Base-by-base conservation (phyloP, 1,140 invertebrate species). In the Drosophila santomea region DNA sequence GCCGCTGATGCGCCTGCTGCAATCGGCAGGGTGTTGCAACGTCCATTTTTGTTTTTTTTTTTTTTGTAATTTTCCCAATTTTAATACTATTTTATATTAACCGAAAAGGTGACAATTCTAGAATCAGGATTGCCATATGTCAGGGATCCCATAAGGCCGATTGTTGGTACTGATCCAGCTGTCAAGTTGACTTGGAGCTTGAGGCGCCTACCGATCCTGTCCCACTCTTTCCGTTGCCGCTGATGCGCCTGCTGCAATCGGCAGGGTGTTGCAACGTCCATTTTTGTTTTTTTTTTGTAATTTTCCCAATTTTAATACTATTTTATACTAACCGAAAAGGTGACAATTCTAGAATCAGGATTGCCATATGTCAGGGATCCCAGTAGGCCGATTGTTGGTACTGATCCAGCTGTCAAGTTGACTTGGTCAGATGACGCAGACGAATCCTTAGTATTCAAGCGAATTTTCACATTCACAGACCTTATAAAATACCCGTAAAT, bases 351-450 rank as follows among this genome's bases (percentile, higher is more conserved):
- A 2, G 0, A 43, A 43, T 43, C 10, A 17, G 2, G 15, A n/a
- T 43, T 10, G 15, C 15, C 41, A 0, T n/a, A 17, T 10, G 3
- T 0, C n/a, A 3, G 14, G n/a, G 7, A n/a, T 17, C 43, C 10
- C 0, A 11, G 43, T 45, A 12, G 43, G 17, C 17, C 10, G 3
- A 12, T 10, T 43, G 38, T 43, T 3, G 0, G 2, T 15, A 0
- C n/a, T 15, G 3, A 1, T 1, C 14, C 14, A 3, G 3, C 11
- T 47, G 20, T 47, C 20, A 47, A 2, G 6, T 25, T 14, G 2
- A 25, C 12, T 14, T 12, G 11, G 1, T 0, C 2, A 0, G 12
- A 1, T 2, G 1, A 14, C 25, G 4, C 2, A 17, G 0, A 3
- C 8, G 3, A 45, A 43, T 4, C 4, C 11, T 45, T n/a, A 51